Evolutionary conservation across 92 coral and sea anemone species (phyloP).

Genomic region (Parazoanthus darwini): DNA sequence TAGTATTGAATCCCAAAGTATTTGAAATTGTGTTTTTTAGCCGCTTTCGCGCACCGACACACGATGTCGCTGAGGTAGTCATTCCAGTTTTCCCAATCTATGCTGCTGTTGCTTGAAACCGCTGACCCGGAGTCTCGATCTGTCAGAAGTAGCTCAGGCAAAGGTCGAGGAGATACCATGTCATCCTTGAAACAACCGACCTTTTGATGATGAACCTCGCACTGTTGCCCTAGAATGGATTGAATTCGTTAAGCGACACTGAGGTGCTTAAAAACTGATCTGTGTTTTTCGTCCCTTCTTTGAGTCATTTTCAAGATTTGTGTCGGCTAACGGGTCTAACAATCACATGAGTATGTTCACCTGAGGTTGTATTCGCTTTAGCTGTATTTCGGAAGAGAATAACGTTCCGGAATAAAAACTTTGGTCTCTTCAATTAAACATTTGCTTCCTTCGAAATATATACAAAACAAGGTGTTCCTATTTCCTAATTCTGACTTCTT

Average conservation of each 20-base stretch:
- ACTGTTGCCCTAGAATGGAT: background rate
- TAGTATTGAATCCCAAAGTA: constrained; percentile 32
- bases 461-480: too few species aligned
- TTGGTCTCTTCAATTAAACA: too few species aligned
- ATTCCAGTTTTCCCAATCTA: constrained; percentile 23
- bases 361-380: too few species aligned
- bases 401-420: too few species aligned
- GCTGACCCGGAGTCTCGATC: constrained; percentile 31
- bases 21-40: constrained; percentile 3
- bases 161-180: constrained; percentile 30
- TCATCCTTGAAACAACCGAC: constrained; percentile 39
- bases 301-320: too few species aligned
- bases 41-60: constrained; percentile 36
- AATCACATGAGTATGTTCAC: too few species aligned
- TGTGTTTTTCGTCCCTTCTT: background rate
- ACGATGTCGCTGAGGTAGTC: constrained; percentile 16
- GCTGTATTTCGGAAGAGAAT: too few species aligned
- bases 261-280: too few species aligned
- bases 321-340: too few species aligned
- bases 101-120: constrained; percentile 11
- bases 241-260: background rate
- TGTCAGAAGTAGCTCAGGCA: constrained; percentile 30
- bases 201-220: background rate
- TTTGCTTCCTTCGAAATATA: too few species aligned
- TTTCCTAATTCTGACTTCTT: too few species aligned